These are phyloP conservation scores for Linyphia triangularis DNA, from an alignment of 2,888 invertebrate species.

Conservation along the genomic window DNA sequence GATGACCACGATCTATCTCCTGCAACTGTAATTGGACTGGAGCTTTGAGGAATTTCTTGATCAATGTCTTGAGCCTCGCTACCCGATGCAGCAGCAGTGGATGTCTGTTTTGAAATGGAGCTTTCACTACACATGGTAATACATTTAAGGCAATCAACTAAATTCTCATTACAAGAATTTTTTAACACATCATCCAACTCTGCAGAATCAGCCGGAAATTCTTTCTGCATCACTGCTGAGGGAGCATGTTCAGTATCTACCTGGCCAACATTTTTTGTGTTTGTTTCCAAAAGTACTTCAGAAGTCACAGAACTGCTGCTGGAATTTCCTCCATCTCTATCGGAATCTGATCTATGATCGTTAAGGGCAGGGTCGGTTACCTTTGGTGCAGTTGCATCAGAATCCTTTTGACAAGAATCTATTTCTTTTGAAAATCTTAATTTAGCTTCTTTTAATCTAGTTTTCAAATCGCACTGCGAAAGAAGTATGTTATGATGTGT, in stretches of 20 bases:
- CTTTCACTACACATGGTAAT: not conserved
- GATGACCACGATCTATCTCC: not conserved
- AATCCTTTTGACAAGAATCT: not conserved
- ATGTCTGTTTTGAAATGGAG: not conserved
- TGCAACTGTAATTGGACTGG: not conserved
- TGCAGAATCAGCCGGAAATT: conserved; percentile 22
- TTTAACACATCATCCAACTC: conserved; percentile 27
- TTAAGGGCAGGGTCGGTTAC: not conserved
- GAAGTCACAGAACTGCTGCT: not conserved
- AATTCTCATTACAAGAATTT: conserved; percentile 16
- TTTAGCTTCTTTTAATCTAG: conserved; percentile 44
- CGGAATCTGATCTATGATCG: not conserved
- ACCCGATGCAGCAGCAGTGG: not conserved
- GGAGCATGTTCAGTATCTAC: not conserved
- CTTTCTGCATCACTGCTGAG: not conserved
- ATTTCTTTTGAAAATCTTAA: not conserved
- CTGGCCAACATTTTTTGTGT: not conserved
- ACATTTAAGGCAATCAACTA: conserved; percentile 24
- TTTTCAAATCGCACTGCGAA: conserved; percentile 58
- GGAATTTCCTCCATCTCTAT: not conserved
- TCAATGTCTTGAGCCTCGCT: not conserved
- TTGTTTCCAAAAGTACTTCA: not conserved
- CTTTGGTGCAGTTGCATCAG: not conserved
- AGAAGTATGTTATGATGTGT: conserved; percentile 65
- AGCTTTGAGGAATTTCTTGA: not conserved